Evolutionary conservation across 1,140 invertebrate species (phyloP), one percentile per base, ranked within the genome.

Genomic region (Popillia japonica): DNA sequence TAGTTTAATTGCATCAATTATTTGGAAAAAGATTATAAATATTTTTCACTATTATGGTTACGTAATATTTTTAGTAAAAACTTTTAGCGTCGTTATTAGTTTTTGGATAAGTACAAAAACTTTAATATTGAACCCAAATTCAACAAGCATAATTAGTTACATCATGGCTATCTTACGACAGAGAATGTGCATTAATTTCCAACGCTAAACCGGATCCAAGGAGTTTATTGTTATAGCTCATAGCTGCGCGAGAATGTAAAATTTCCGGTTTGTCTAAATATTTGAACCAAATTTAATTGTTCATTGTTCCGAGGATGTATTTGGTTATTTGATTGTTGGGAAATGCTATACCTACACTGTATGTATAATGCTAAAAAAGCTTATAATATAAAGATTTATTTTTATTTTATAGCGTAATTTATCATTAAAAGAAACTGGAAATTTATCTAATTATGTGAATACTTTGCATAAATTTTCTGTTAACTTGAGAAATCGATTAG

Each of bases 261-360:
- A 55, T 55, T 55, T 55, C 48, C 48, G 7, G 27, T 7, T 55
- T 17, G 2, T 17, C 48, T 20, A 55, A 55, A 55, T 55, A 55
- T 55, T 55, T 55, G 48, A 14, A 55, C 14, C 48, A 55, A n/a
- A 55, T 55, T 55, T 55, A n/a, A 55, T 55, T 17, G 48, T 55
- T 55, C 48, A 17, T 55, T 55, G 48, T 55, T 55, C 3, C 7
- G 48, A 17, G 17, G 27, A 34, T 34, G 27, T 55, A n/a, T 55
- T 55, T 55, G 17, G 6, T 55, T 55, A 14, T 55, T 55, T 55
- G 14, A 55, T 55, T 17, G 14, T 55, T 55, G 48, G 6, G 48
- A 17, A 55, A 55, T 17, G 7, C 27, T n/a, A n/a, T n/a, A n/a
- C n/a, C n/a, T n/a, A n/a, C n/a, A n/a, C n/a, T n/a, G n/a, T n/a